Evolutionary conservation across 2,888 invertebrate genomes (phyloP), one percentile per base, ranked within the genome.

Genomic region (Cylloceria caligata): DNA sequence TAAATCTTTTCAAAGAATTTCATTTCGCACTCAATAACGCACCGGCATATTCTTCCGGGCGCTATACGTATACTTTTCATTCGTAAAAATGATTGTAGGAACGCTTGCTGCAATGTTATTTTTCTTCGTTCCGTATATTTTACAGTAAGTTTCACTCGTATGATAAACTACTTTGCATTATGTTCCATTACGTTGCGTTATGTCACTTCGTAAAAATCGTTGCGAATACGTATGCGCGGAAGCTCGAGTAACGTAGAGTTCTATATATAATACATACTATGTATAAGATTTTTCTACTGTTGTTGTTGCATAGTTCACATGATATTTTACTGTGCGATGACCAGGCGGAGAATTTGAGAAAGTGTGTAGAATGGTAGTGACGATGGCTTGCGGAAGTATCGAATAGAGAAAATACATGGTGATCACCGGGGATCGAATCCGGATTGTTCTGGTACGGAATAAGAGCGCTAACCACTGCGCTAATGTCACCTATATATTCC

Each of bases 1-100:
- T 55, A 30, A 55, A 55, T 55, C 55, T 30, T 55, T 27, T 7
- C 30, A 55, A 30, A 55, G 55, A 27, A 30, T 55, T 55, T 55
- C n/a, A 55, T 30, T 30, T n/a, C 55, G 5, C 55, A 55, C 55
- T 27, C 30, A 55, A 55, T 55, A 55, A 30, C 52, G 52, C 27
- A 24, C 19, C 9, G 27, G 27, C 21, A 52, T 9, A 24, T 13
- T 13, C 24, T 24, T 30, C 27, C 30, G 6, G 19, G 1, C 1
- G 2, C 27, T 30, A 9, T 30, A n/a, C 49, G 6, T n/a, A 2
- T 30, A 21, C 30, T 30, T 57, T 13, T 13, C 55, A 27, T 57
- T 57, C 55, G 30, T n/a, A 57, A n/a, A 57, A 57, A 57, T 57
- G 30, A 30, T n/a, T 6, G 6, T 2, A n/a, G 30, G 30, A 30